Percentiles rank a stretch among this genome's conserved stretches.
Evolutionary conservation across 1,140 invertebrate species (phyloP).

Genomic region (Panagrolaimus sp.): DNA sequence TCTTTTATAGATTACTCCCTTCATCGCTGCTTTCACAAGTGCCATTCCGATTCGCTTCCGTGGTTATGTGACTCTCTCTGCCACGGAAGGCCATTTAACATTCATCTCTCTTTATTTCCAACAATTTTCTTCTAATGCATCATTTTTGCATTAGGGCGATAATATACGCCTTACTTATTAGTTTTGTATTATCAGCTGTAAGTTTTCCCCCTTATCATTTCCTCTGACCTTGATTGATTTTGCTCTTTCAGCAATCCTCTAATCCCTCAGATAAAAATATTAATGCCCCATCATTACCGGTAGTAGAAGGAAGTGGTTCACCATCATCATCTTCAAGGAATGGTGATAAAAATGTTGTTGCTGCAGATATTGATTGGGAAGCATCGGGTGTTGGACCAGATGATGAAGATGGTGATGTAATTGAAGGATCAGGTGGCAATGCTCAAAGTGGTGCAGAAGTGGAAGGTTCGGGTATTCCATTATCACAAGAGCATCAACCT

Average conservation of each 20-base stretch:
- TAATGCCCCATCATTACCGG: background rate
- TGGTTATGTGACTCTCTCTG: too few relatives aligned
- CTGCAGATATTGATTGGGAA: conserved; percentile 9
- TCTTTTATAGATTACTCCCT: too few relatives aligned
- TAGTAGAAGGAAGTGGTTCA: background rate
- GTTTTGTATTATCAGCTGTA: too few relatives aligned
- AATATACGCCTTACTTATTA: too few relatives aligned
- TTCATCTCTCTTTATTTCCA: too few relatives aligned
- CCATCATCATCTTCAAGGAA: background rate
- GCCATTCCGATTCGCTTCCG: too few relatives aligned
- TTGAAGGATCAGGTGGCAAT: background rate
- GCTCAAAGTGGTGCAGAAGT: background rate
- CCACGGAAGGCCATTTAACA: too few relatives aligned
- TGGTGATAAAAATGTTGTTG: too few relatives aligned
- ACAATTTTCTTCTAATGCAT: too few relatives aligned
- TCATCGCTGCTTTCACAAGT: too few relatives aligned
- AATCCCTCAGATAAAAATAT: background rate
- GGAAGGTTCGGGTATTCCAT: conserved; percentile 11
- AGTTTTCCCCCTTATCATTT: too few relatives aligned
- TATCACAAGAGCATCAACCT: background rate
- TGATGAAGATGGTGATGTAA: conserved; percentile 8
- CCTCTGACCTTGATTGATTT: background rate
- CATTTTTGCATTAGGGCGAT: too few relatives aligned
- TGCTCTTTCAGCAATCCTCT: background rate
- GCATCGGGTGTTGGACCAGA: background rate